Conservation (phyloP, 1,140 invertebrate genomes). For the Saccostrea cuccullata region DNA sequence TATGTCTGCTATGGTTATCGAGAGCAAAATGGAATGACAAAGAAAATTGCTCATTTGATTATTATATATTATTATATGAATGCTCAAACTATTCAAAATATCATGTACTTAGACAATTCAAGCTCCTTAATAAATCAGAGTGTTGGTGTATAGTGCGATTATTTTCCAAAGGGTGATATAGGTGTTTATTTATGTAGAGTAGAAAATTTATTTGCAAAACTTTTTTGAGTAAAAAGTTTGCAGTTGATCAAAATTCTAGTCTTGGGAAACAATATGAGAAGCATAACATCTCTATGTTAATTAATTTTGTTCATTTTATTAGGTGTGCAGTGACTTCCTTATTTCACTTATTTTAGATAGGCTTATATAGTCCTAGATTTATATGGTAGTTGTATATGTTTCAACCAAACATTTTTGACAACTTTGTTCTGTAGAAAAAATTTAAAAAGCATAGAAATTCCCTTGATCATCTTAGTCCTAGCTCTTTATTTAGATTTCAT, state of each 20-base stretch:
- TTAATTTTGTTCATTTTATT: neutral
- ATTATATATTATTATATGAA: no score
- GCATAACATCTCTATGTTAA: neutral
- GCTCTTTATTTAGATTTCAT: neutral
- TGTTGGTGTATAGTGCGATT: neutral
- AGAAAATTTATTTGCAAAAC: neutral
- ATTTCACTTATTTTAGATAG: neutral
- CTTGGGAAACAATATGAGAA: neutral
- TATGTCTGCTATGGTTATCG: neutral
- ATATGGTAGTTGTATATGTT: neutral
- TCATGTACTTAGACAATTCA: conserved; percentile 1
- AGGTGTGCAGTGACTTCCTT: conserved; percentile 6
- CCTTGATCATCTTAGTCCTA: no score
- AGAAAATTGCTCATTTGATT: no score
- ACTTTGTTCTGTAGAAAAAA: neutral
- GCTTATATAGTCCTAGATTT: neutral
- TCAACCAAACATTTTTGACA: conserved; percentile 17
- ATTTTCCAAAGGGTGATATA: neutral
- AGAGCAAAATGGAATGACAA: neutral
- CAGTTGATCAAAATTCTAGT: neutral
- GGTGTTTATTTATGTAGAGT: neutral
- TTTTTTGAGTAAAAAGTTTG: neutral
- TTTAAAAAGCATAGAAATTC: neutral
- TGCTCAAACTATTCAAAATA: neutral
- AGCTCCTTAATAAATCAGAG: neutral